Evolutionary conservation across 2,888 invertebrate species (phyloP), one percentile per base, ranked within the genome.

Genomic region (Odontothrips loti): DNA sequence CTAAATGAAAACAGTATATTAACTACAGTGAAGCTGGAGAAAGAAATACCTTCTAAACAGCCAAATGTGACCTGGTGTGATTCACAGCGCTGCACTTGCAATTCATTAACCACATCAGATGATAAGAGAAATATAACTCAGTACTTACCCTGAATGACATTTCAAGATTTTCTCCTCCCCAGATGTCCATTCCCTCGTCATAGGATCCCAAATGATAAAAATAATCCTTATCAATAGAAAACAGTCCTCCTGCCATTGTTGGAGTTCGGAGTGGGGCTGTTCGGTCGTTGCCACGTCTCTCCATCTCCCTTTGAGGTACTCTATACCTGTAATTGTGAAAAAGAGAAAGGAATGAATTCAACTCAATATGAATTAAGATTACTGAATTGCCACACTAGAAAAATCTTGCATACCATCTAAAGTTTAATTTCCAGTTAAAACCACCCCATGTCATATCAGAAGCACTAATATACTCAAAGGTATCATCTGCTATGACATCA

Each of bases 361-460:
- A 75, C 79, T 43, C 3, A 80, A 80, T 12, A 80, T 79, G 15
- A 82, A 79, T 79, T 20, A 79, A 80, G 79, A 75, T 48, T 75
- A 79, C n/a, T 15, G 23, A 68, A 63, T 47, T 75, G 82, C 79
- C 23, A 82, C 43, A 80, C 79, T 79, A 48, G 80, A 80, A 81
- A 63, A 58, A 0, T 79, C 58, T 83, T 80, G 85, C 90, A 90
- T 88, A 96, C 98, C 98, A 98, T 90, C 99, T 93, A 89, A 99
- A 99, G 89, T 99, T 99, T 81, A 99, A 91, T 88, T 98, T 98
- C 99, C 99, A 99, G 89, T 99, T 99, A 89, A 99, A 99, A 43
- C 99, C 99, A 83, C 99, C 99, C 98, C 99, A 99, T 0, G 99
- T 99, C 93, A 98, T 97, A 87, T 99, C 99, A 1, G 98, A 98